Conservation (phyloP, 92 coral and sea anemone species). For the Actinernus sp. region DNA sequence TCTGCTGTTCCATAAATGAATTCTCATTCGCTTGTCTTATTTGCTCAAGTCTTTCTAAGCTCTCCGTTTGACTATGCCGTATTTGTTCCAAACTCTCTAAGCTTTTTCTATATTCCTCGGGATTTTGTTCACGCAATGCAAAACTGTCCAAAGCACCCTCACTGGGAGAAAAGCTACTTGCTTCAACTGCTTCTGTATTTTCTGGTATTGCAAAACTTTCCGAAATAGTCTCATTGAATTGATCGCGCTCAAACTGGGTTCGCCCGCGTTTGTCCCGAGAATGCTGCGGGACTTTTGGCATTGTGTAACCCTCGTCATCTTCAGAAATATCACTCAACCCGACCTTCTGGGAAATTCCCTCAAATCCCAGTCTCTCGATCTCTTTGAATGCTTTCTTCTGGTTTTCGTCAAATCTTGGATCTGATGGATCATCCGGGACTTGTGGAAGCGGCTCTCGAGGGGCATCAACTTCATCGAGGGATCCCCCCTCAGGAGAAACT, state of each 20-base stretch:
- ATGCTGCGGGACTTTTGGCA: conserved; percentile 56
- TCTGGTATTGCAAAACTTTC: conserved; percentile 20
- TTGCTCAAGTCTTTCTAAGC: conserved; percentile 27
- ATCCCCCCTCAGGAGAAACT: conserved; percentile 54
- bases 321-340: conserved; percentile 80
- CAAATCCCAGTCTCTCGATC: conserved; percentile 75
- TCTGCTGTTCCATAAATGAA: conserved; percentile 73
- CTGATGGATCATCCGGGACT: background rate
- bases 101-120: background rate
- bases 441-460: conserved; percentile 1
- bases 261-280: conserved; percentile 62
- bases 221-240: conserved; percentile 69
- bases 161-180: background rate
- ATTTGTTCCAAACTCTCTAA: background rate
- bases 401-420: conserved; percentile 20
- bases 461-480: conserved; percentile 11
- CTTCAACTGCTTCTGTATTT: conserved; percentile 7
- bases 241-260: conserved; percentile 75
- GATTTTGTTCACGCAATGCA: background rate
- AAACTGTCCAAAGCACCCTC: background rate
- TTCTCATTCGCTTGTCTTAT: conserved; percentile 44
- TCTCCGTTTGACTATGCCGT: conserved; percentile 1
- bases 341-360: conserved; percentile 79
- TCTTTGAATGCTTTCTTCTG: conserved; percentile 62
- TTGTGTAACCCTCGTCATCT: conserved; percentile 59